A percentile compares a stretch with the other conserved stretches of the same genome.
Evolutionary conservation across 2,888 invertebrate species (phyloP).

Genomic region (Petrolisthes cinctipes): DNA sequence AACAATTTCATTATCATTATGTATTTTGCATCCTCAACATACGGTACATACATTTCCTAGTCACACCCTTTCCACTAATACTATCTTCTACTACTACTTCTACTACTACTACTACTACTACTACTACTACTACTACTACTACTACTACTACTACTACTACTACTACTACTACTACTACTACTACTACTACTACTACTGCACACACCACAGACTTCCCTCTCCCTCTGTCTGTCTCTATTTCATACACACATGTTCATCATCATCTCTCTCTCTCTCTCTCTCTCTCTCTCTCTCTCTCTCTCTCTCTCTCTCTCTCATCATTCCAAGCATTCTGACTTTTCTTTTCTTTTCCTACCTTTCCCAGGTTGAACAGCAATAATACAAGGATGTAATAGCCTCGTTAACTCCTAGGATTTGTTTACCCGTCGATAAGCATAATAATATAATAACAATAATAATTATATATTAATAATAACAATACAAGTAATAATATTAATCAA

Average conservation of each 20-base stretch:
- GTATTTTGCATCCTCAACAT: background rate
- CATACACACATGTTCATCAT: background rate
- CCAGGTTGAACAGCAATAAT: slow-evolving; percentile 60
- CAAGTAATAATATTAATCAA: too few relatives aligned
- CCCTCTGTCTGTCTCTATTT: background rate
- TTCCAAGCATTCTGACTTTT: background rate
- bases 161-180: too few relatives aligned
- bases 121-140: background rate
- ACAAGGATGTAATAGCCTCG: background rate
- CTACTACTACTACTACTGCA: background rate
- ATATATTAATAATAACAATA: too few relatives aligned
- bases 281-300: background rate
- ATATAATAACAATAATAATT: background rate
- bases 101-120: background rate
- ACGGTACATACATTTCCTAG: background rate
- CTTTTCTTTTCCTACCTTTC: slow-evolving; percentile 17
- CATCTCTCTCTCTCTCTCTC: background rate
- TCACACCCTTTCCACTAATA: background rate
- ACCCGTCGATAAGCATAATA: background rate
- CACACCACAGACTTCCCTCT: background rate
- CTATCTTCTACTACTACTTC: background rate
- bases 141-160: too few relatives aligned
- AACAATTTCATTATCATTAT: background rate
- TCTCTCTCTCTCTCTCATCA: background rate
- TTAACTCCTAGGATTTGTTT: background rate